A percentile compares a stretch with the other conserved stretches of the same genome.
Conservation (phyloP, 2,797 vertebrate species). For the Aselliscus stoliczkanus region DNA sequence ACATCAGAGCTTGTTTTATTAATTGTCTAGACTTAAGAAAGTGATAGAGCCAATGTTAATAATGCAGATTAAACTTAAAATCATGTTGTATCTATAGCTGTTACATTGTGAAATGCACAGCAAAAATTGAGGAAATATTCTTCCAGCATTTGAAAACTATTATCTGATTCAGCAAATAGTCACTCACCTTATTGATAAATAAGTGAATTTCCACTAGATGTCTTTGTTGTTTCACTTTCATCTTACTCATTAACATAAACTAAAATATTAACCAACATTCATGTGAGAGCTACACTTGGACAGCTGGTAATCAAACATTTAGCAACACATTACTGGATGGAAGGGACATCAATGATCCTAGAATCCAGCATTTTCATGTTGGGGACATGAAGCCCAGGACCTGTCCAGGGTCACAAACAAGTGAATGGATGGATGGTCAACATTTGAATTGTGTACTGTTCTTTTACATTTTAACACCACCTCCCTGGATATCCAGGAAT, state of each 20-base stretch:
- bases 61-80: conserved; percentile 30
- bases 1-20: not conserved
- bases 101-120: conserved; percentile 1
- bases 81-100: not conserved
- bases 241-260: not conserved
- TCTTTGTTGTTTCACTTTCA: conserved; percentile 14
- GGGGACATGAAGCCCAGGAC: not conserved
- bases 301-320: conserved; percentile 6
- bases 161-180: conserved; percentile 14
- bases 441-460: not conserved
- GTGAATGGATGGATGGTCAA: not conserved
- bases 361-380: conserved; percentile 8
- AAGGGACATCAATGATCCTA: not conserved
- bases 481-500: conserved; percentile 2
- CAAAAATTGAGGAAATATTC: not conserved
- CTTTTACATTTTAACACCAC: conserved; percentile 10
- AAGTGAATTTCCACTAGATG: not conserved
- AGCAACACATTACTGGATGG: not conserved
- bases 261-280: conserved; percentile 35
- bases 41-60: conserved; percentile 23
- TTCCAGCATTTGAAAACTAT: conserved; percentile 13
- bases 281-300: not conserved
- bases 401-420: not conserved
- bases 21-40: not conserved
- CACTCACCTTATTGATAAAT: not conserved